Evolutionary conservation across 2,797 vertebrate species (phyloP).

Genomic region (Rhincodon typus): DNA sequence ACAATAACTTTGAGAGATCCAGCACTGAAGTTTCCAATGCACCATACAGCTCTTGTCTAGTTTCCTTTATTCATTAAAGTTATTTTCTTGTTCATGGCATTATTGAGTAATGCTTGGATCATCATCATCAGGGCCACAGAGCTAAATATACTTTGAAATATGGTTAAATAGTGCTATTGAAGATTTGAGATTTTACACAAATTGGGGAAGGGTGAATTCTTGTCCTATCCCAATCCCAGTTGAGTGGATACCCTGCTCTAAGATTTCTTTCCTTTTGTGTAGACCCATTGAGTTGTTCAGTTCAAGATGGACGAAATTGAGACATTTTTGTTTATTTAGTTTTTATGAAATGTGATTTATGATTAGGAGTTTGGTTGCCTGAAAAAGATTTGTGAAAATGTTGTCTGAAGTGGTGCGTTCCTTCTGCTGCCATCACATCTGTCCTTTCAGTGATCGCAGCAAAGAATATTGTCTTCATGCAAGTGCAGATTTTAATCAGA

Average conservation of each 20-base stretch:
- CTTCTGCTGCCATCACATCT: not conserved
- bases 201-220: not conserved
- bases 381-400: not conserved
- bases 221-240: not conserved
- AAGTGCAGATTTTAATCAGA: not conserved
- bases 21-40: not conserved
- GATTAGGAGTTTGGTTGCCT: not conserved
- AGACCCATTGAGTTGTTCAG: not conserved
- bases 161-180: not conserved
- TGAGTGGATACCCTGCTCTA: not conserved
- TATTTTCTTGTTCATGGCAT: not conserved
- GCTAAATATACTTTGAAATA: not conserved
- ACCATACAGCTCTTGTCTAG: not conserved
- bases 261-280: not conserved
- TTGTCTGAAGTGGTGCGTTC: not conserved
- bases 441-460: not conserved
- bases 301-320: not conserved
- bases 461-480: not conserved
- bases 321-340: not conserved
- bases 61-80: not conserved
- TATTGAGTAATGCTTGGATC: not conserved
- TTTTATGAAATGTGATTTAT: not conserved
- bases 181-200: not conserved
- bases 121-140: not conserved
- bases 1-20: no score